phyloP scores from a whole-genome alignment of 92 coral and sea anemone species.

The Actinernus sp. region DNA sequence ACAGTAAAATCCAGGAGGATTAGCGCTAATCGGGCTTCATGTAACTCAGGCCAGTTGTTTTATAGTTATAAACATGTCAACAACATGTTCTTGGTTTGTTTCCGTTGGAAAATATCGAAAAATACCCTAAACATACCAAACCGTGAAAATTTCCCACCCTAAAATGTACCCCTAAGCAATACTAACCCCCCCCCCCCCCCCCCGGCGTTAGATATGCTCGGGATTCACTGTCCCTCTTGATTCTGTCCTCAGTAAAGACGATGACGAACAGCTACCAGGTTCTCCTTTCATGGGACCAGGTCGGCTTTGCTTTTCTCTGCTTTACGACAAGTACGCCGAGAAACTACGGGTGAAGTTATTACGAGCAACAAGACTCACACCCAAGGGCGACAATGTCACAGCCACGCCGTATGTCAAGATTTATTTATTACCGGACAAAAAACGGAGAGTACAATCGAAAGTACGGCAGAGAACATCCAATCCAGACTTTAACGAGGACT shows the following conservation, averaged over 20 bases:
- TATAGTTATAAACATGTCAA: too few relatives aligned
- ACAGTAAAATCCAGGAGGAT: too few relatives aligned
- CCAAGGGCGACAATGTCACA: conserved; percentile 75
- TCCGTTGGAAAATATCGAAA: too few relatives aligned
- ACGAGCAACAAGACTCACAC: conserved; percentile 81
- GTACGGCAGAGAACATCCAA: conserved; percentile 83
- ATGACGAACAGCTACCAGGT: conserved; percentile 48
- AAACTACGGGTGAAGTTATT: conserved; percentile 55
- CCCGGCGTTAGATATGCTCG: too few relatives aligned
- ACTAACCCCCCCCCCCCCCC: too few relatives aligned
- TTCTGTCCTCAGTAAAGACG: conserved; percentile 6
- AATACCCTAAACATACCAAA: too few relatives aligned
- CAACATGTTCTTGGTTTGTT: too few relatives aligned
- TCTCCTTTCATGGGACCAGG: conserved; percentile 88
- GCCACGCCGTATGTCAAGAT: conserved; percentile 85
- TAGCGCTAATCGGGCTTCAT: too few relatives aligned
- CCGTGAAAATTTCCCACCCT: too few relatives aligned
- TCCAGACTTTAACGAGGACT: conserved; percentile 91
- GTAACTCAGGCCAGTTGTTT: too few relatives aligned
- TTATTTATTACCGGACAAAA: conserved; percentile 86
- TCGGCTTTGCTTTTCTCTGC: conserved; percentile 70
- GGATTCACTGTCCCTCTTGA: too few relatives aligned
- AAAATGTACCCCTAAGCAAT: too few relatives aligned
- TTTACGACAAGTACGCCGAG: conserved; percentile 64
- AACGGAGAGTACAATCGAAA: conserved; percentile 84